Evolutionary conservation across 2,113 vertebrate genomes (phyloP), one percentile per base, ranked within the genome.

Genomic region (Egretta garzetta): DNA sequence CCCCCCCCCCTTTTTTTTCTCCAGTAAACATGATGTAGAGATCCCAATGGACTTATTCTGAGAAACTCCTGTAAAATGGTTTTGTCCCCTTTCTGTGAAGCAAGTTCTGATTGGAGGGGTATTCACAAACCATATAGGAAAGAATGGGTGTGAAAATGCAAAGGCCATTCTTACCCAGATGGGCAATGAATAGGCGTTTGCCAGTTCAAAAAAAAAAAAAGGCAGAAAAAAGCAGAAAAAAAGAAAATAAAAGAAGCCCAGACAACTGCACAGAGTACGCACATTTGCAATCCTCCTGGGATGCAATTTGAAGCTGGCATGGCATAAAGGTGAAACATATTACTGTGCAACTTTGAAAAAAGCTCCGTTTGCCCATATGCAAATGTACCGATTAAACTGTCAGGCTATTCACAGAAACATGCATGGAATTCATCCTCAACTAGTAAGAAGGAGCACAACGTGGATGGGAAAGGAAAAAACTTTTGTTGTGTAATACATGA

Each of bases 71-170:
- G 97, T 98, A 98, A 97, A 97, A 98, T 98, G 97, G 96, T 97
- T 97, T 98, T 98, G 97, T 95, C 75, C 71, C 75, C 62, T 97
- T 97, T 95, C 89, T 94, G 80, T 98, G 97, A 98, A 98, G 96
- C 80, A 97, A 97, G 96, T 97, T 97, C 97, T 98, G 97, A 98
- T 98, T 98, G 97, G 97, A 98, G 80, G 97, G 75, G 96, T 96
- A 98, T 98, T 98, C 97, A 98, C 86, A 96, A 96, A 98, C 95
- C 88, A 97, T 92, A 97, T 97, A 98, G 95, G 97, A 98, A 98
- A 97, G 98, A 98, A 98, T 98, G 88, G 97, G 83, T 98, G 97
- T 98, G 98, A 98, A 98, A 98, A 98, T 97, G 97, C 97, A 97
- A 96, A 98, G 91, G 94, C 97, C 80, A 98, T 98, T 98, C 97